phyloP scores from a whole-genome alignment of 2,797 vertebrate species.

The Alfaro cultratus region DNA sequence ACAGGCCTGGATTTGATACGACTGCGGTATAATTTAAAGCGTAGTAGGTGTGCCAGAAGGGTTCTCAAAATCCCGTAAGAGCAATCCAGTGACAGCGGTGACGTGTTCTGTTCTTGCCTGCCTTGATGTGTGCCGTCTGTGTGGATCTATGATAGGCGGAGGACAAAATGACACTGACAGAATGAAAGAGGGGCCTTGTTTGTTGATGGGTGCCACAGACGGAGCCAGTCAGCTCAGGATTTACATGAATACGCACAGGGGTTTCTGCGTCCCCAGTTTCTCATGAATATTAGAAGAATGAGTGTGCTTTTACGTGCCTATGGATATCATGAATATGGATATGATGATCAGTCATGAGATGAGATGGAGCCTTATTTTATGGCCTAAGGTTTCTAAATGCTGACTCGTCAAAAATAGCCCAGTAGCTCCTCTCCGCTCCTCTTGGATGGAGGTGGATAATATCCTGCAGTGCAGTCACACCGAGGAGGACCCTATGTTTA shows the following conservation, averaged over 20 bases:
- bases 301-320: slow-evolving; percentile 39
- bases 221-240: slow-evolving; percentile 38
- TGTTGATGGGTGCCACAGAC: slow-evolving; percentile 47
- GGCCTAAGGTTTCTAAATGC: slow-evolving; percentile 43
- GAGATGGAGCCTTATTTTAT: slow-evolving; percentile 43
- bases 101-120: slow-evolving; percentile 27
- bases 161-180: slow-evolving; percentile 47
- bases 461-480: slow-evolving; percentile 59
- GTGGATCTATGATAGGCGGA: slow-evolving; percentile 33
- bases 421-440: slow-evolving; percentile 36
- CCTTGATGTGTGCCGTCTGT: slow-evolving; percentile 22
- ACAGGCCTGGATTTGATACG: slow-evolving; percentile 4
- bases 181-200: slow-evolving; percentile 61
- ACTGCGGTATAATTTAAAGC: slow-evolving; percentile 2
- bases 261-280: slow-evolving; percentile 23
- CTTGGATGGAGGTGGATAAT: slow-evolving; percentile 47
- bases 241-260: slow-evolving; percentile 34
- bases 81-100: not conserved
- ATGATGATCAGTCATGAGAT: slow-evolving; percentile 41
- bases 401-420: slow-evolving; percentile 55
- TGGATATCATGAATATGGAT: slow-evolving; percentile 57
- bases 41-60: not conserved
- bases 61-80: slow-evolving; percentile 6
- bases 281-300: slow-evolving; percentile 53
- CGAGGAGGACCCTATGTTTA: slow-evolving; percentile 38